Evolutionary conservation across 2,888 invertebrate species (phyloP), one percentile per base, ranked within the genome.

Genomic region (Patella depressa): DNA sequence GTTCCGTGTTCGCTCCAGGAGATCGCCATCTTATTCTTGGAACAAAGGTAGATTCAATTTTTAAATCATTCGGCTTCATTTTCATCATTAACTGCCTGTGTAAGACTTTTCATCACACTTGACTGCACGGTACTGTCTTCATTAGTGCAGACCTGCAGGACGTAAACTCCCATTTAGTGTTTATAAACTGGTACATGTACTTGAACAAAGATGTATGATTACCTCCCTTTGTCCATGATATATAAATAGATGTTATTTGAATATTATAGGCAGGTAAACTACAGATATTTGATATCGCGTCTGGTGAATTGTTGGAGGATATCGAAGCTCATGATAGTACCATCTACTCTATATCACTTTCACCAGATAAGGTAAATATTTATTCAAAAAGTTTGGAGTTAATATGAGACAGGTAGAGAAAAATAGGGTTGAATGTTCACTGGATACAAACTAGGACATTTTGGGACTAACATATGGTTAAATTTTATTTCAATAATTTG

Each of bases 21-120:
- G 98, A 99, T 92, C 94, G 97, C 17, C 96, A 98, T 93, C 94
- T 96, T 70, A 92, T 99, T 75, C 94, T 96, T 74, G 99, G 97
- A 4, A 94, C 96, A 82, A 96, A 96, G 90, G 95, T 93, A 82
- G n/a, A 65, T 73, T 29, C 3, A 53, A 11, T 53, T n/a, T 73
- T 73, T 55, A 2, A 73, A 17, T 12, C 15, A 19, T 24, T 71
- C 17, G 0, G 29, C n/a, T 15, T n/a, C 1, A 12, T 55, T 45
- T 65, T 29, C 1, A 17, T 45, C 12, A 29, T 17, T 53, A 29
- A 3, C n/a, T 14, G 11, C 45, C 3, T 45, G n/a, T 54, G 3
- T 19, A n/a, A 11, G 53, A 54, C 12, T 2, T 69, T 53, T 3
- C 14, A 2, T 53, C 54, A 69, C 17, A 4, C 0, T 19, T 11